Evolutionary conservation across 2,113 vertebrate genomes (phyloP).

Genomic region (Numida meleagris): DNA sequence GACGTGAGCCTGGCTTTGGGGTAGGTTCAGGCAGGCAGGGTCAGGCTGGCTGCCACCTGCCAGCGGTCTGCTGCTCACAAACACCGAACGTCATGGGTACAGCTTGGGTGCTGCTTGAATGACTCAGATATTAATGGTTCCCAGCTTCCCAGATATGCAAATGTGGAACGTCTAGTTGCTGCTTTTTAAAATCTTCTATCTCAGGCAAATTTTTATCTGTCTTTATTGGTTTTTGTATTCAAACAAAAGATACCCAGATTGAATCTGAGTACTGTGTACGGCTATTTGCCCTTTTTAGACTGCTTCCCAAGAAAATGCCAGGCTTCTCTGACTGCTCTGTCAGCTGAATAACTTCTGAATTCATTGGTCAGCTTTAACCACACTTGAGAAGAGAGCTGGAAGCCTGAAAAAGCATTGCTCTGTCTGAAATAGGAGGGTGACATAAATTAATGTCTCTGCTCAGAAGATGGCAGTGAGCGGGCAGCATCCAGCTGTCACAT

Average conservation of each 20-base stretch:
- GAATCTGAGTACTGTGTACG: slow-evolving; percentile 13
- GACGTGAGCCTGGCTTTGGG: neutral
- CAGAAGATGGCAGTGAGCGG: neutral
- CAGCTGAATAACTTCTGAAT: slow-evolving; percentile 19
- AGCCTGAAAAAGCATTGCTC: neutral
- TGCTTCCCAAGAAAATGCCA: slow-evolving; percentile 41
- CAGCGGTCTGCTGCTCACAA: neutral
- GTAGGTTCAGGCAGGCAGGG: neutral
- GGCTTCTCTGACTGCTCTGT: neutral
- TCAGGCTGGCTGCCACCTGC: neutral
- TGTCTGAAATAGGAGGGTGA: neutral
- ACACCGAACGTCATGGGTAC: neutral
- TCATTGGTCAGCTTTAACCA: slow-evolving; percentile 1
- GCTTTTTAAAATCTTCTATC: slow-evolving; percentile 9
- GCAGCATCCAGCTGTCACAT: neutral
- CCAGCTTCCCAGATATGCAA: neutral
- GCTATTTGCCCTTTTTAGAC: neutral
- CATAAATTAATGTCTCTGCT: neutral
- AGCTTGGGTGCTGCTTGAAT: neutral
- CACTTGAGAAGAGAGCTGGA: neutral
- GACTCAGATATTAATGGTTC: slow-evolving; percentile 10
- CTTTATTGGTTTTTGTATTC: neutral
- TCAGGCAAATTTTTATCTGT: slow-evolving; percentile 35
- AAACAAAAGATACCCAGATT: slow-evolving; percentile 12
- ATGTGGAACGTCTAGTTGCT: neutral